Base-by-base conservation (phyloP, 1,140 invertebrate genomes). In the Drosophila busckii region DNA sequence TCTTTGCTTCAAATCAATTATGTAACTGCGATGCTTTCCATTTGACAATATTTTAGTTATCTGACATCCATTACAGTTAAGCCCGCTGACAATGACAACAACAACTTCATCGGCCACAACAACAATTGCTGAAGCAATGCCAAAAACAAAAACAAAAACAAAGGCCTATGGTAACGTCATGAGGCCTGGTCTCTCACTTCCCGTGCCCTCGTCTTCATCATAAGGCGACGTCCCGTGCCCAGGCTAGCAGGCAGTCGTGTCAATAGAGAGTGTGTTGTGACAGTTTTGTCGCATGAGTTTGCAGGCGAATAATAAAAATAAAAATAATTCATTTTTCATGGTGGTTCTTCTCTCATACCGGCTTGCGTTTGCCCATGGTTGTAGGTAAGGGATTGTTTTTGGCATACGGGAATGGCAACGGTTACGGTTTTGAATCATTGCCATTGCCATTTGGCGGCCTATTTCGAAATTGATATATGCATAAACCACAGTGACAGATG, bases 401-500 rank as follows among this genome's bases (percentile, higher is more conserved):
- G n/a, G 13, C 23, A 15, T 26, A 17, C 28, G 29, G 40, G n/a
- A n/a, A n/a, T n/a, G n/a, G n/a, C n/a, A n/a, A n/a, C n/a, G n/a
- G n/a, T 16, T 19, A 17, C 34, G 42, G 23, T 12, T 29, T 41
- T 26, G 32, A 60, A 44, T 63, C 48, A 63, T 63, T 67, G 63
- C 56, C 41, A 19, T 56, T 59, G 46, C 75, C 65, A 75, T 70
- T 75, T 82, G 46, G 54, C 48, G 70, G 69, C n/a, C 70, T 70
- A 82, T 82, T 82, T 82, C 62, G 75, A 82, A 82, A 82, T 75
- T 69, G 75, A 82, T 82, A 82, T 82, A 82, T 82, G 75, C 75
- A 82, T 82, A 85, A 85, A 85, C 83, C 83, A 66, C 83, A 85
- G 76, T 83, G 83, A 85, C 83, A 85, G 83, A 85, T 85, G 83